A percentile compares a stretch with the other conserved stretches of the same genome.
Evolutionary conservation across 2,797 vertebrate genomes (phyloP).

Genomic region (Allobates femoralis): DNA sequence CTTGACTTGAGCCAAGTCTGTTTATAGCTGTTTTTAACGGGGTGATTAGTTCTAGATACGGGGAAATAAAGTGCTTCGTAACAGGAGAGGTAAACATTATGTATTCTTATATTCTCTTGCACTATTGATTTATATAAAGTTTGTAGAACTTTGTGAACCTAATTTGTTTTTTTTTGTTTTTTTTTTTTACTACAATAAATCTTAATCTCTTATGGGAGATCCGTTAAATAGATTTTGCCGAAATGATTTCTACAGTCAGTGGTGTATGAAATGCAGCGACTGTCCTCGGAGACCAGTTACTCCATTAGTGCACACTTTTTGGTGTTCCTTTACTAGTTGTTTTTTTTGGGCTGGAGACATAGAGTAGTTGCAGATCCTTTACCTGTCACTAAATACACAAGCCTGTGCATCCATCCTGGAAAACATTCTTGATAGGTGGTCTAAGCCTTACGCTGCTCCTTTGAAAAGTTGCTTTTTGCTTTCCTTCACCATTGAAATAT

Average conservation of each 20-base stretch:
- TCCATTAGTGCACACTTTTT: conserved; percentile 46
- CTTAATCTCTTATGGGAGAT: too few species aligned
- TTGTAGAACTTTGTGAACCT: too few species aligned
- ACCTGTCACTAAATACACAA: conserved; percentile 41
- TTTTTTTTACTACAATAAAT: too few species aligned
- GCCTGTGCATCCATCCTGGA: conserved; percentile 27
- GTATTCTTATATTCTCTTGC: too few species aligned
- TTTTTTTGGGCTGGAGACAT: conserved; percentile 35
- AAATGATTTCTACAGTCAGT: neutral
- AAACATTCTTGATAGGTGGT: conserved; percentile 30
- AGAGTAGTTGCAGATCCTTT: conserved; percentile 21
- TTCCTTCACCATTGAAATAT: conserved; percentile 21
- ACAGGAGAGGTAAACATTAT: too few species aligned
- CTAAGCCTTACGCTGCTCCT: neutral
- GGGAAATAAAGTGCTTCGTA: too few species aligned
- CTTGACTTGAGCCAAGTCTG: too few species aligned
- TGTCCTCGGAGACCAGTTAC: conserved; percentile 39
- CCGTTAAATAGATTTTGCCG: neutral
- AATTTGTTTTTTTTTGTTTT: too few species aligned
- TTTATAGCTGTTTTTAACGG: too few species aligned
- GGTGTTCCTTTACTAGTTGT: conserved; percentile 29
- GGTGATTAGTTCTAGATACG: too few species aligned
- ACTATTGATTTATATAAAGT: too few species aligned
- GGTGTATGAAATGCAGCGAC: neutral
- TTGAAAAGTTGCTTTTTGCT: conserved; percentile 26